Conservation (phyloP, 30 jellyfish, hydroid and myxozoan species). For the Aurelia aurita region DNA sequence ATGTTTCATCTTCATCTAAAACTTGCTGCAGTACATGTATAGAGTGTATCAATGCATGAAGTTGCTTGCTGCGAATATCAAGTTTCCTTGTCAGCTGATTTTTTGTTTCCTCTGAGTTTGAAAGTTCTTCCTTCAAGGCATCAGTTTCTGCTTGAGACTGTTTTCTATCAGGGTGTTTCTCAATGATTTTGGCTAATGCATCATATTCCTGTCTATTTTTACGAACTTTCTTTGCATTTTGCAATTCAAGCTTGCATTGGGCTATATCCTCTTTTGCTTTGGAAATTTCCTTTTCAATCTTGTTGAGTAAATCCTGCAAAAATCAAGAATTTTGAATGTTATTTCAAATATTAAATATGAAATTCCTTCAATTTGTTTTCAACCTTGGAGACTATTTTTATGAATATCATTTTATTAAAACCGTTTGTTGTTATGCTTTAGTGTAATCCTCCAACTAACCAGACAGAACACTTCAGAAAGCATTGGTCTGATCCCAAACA, state of each 20-base stretch:
- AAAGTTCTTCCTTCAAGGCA: conserved; percentile 53
- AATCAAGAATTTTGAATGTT: neutral
- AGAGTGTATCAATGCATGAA: conserved; percentile 92
- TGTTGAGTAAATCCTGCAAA: conserved; percentile 32
- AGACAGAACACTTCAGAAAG: no score
- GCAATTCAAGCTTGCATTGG: conserved; percentile 80
- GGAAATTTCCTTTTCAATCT: conserved; percentile 62
- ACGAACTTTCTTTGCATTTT: conserved; percentile 85
- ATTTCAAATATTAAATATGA: neutral
- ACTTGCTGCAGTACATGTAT: conserved; percentile 85
- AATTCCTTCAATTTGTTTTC: no score
- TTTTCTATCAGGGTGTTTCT: conserved; percentile 91
- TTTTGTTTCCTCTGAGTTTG: conserved; percentile 43
- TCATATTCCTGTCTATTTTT: conserved; percentile 96
- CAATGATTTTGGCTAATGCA: conserved; percentile 90
- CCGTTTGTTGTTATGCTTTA: no score
- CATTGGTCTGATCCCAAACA: no score
- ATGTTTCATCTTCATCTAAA: conserved; percentile 67
- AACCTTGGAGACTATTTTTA: no score
- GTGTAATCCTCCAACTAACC: no score
- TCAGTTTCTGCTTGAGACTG: conserved; percentile 79
- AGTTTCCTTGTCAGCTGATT: conserved; percentile 68
- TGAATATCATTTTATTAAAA: no score
- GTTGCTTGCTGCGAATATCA: conserved; percentile 92
- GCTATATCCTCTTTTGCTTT: conserved; percentile 91